A percentile compares a stretch with the other conserved stretches of the same genome.
Conservation (phyloP, 2,797 vertebrate genomes). For the Fundulus diaphanus region DNA sequence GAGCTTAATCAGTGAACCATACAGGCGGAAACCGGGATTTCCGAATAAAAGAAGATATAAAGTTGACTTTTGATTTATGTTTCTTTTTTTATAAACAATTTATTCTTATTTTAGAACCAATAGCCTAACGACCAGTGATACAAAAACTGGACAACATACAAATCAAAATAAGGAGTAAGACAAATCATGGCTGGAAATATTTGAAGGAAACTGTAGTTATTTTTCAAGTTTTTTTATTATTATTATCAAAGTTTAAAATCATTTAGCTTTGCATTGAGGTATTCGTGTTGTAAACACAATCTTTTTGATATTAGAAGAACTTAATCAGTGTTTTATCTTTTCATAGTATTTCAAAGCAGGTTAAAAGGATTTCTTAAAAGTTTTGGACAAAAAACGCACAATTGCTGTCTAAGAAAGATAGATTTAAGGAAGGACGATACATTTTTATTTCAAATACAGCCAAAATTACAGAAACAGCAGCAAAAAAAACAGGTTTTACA, state of each 20-base stretch:
- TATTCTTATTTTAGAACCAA: not conserved
- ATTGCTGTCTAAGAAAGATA: too few species aligned
- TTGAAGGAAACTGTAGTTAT: too few species aligned
- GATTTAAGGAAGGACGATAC: not conserved
- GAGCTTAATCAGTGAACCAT: not conserved
- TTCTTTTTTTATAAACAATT: not conserved
- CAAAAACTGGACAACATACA: not conserved
- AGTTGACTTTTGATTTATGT: not conserved
- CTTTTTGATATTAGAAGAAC: not conserved
- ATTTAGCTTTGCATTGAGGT: not conserved
- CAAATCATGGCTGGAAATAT: not conserved
- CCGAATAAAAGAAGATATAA: not conserved
- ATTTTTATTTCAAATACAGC: not conserved
- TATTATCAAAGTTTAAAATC: not conserved
- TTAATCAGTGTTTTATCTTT: too few species aligned
- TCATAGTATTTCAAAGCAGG: not conserved
- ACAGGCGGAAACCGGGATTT: not conserved
- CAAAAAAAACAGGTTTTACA: fast-evolving
- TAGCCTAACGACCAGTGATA: not conserved
- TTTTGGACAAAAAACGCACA: not conserved
- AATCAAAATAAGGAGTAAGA: not conserved
- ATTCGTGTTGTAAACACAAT: not conserved
- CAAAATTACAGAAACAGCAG: not conserved
- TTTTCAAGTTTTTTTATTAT: not conserved
- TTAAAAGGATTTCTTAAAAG: not conserved